Evolutionary conservation across 1,140 invertebrate genomes (phyloP).

Genomic region (Rhynchophorus ferrugineus): DNA sequence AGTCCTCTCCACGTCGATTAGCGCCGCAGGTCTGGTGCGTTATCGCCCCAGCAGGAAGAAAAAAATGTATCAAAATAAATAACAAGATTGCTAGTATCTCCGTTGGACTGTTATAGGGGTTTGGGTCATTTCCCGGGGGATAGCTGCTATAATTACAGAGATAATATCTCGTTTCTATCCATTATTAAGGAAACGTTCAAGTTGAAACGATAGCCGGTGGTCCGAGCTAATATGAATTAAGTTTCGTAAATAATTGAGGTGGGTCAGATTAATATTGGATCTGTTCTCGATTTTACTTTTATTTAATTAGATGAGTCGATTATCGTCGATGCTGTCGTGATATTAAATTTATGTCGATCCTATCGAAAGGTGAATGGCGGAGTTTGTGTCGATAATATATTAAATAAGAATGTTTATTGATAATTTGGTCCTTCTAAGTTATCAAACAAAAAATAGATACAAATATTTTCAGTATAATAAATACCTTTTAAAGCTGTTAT

Average conservation of each 20-base stretch:
- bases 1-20: background rate
- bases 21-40: background rate
- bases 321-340: too few relatives aligned
- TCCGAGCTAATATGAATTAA: background rate
- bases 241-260: background rate
- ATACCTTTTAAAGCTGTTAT: too few relatives aligned
- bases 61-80: background rate
- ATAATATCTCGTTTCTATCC: conserved; percentile 17
- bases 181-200: conserved; percentile 10
- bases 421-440: too few relatives aligned
- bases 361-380: too few relatives aligned
- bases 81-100: conserved; percentile 10
- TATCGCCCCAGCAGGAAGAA: background rate
- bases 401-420: too few relatives aligned
- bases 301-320: background rate
- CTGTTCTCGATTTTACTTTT: background rate
- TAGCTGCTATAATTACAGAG: conserved; percentile 13
- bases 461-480: too few relatives aligned
- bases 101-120: conserved; percentile 5
- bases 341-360: too few relatives aligned
- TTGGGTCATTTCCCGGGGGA: conserved; percentile 16
- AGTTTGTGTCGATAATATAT: too few relatives aligned
- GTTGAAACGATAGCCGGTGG: conserved; percentile 1
- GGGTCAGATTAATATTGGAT: background rate
- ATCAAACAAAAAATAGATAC: too few relatives aligned